These are phyloP conservation scores for Ectobius pallidus DNA, from an alignment of 2,888 invertebrate species.

Conservation along the genomic window DNA sequence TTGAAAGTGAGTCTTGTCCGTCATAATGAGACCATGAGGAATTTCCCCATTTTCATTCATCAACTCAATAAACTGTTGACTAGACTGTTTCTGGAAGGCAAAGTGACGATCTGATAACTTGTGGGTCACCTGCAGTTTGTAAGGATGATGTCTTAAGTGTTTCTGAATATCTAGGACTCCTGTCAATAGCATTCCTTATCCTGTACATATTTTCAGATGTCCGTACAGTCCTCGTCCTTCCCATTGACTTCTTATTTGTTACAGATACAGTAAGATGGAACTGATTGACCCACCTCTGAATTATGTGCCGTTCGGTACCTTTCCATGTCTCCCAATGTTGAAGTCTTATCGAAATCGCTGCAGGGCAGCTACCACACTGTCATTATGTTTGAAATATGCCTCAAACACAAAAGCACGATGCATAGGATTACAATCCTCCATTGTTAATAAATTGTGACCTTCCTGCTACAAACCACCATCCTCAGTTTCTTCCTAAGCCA, in stretches of 20 bases:
- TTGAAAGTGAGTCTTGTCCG: not conserved
- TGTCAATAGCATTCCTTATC: no score
- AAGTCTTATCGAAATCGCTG: not conserved
- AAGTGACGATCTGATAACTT: not conserved
- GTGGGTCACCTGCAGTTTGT: not conserved
- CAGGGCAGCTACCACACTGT: not conserved
- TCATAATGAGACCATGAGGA: not conserved
- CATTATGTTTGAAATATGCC: not conserved
- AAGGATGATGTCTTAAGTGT: not conserved
- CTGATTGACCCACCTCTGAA: not conserved
- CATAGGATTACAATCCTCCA: not conserved
- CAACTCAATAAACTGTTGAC: not conserved
- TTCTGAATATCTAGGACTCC: not conserved
- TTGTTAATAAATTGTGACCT: no score
- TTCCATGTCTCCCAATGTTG: not conserved
- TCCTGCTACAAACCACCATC: no score
- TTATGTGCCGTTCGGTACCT: conserved; percentile 2
- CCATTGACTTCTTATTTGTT: not conserved
- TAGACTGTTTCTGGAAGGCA: not conserved
- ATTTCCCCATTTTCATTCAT: not conserved
- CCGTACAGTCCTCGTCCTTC: not conserved
- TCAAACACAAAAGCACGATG: not conserved
- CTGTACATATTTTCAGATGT: not conserved
- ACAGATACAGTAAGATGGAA: not conserved
- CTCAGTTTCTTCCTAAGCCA: no score